A percentile compares a stretch with the other conserved stretches of the same genome.
phyloP scores from a whole-genome alignment of 1,140 invertebrate species.

The Dryas iulia region DNA sequence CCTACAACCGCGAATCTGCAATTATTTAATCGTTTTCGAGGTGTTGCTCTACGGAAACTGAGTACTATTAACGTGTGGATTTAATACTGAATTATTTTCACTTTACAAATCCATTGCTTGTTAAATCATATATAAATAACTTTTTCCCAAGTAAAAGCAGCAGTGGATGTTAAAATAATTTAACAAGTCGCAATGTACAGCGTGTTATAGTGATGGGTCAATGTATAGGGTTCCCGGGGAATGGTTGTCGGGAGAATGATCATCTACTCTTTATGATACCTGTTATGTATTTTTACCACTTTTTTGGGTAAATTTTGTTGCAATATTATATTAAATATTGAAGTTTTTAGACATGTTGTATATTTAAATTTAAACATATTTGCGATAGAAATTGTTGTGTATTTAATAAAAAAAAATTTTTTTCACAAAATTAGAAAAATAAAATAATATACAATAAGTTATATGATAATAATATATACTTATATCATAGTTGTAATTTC shows the following conservation, averaged over 20 bases:
- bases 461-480: too few species aligned
- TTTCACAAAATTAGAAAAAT: too few species aligned
- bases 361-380: too few species aligned
- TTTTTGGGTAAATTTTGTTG: background rate
- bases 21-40: slow-evolving; percentile 70
- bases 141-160: slow-evolving; percentile 10
- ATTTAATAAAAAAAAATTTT: too few species aligned
- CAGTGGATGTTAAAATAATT: slow-evolving; percentile 31
- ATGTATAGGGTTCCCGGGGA: slow-evolving; percentile 62
- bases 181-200: slow-evolving; percentile 8
- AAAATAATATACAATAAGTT: too few species aligned
- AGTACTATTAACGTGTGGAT: slow-evolving; percentile 33
- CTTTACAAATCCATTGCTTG: slow-evolving; percentile 19
- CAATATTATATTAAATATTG: too few species aligned
- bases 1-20: slow-evolving; percentile 53
- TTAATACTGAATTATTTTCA: background rate
- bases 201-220: slow-evolving; percentile 40
- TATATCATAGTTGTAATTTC: too few species aligned
- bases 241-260: slow-evolving; percentile 63
- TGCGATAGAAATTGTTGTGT: too few species aligned
- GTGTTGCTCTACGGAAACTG: slow-evolving; percentile 60
- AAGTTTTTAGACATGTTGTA: too few species aligned
- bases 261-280: slow-evolving; percentile 53
- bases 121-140: background rate
- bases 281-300: slow-evolving; percentile 29